A percentile compares a stretch with the other conserved stretches of the same genome.
Conservation (phyloP, 1,140 invertebrate species). For the Pomacea maculata region DNA sequence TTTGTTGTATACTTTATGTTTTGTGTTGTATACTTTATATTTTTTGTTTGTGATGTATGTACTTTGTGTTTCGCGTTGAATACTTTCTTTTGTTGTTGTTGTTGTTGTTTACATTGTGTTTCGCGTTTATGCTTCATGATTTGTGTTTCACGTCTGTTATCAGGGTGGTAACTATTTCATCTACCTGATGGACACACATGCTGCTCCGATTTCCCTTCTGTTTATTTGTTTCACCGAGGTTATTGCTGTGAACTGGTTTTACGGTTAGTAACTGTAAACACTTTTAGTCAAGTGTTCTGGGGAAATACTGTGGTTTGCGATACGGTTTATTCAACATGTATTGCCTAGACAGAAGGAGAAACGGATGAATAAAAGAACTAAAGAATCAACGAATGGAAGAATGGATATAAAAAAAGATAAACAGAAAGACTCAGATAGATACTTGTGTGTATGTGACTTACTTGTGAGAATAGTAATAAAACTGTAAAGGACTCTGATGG, state of each 20-base stretch:
- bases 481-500: too few relatives aligned
- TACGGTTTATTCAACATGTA: too few relatives aligned
- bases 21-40: not conserved
- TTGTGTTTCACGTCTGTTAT: slow-evolving; percentile 15
- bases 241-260: slow-evolving; percentile 89
- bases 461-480: too few relatives aligned
- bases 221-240: slow-evolving; percentile 89
- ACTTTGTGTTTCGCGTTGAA: not conserved
- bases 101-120: not conserved
- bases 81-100: not conserved
- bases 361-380: too few relatives aligned
- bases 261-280: slow-evolving; percentile 71
- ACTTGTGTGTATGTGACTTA: too few relatives aligned
- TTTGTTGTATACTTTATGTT: not conserved
- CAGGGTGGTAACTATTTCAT: slow-evolving; percentile 90
- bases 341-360: too few relatives aligned
- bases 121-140: not conserved
- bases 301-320: too few relatives aligned
- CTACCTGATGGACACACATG: slow-evolving; percentile 83
- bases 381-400: too few relatives aligned
- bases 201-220: slow-evolving; percentile 84
- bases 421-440: too few relatives aligned
- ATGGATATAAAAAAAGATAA: too few relatives aligned
- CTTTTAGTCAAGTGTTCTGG: too few relatives aligned
- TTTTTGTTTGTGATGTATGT: not conserved